Base-by-base conservation (phyloP, 2,888 invertebrate genomes). In the Andrena chrysosceles region DNA sequence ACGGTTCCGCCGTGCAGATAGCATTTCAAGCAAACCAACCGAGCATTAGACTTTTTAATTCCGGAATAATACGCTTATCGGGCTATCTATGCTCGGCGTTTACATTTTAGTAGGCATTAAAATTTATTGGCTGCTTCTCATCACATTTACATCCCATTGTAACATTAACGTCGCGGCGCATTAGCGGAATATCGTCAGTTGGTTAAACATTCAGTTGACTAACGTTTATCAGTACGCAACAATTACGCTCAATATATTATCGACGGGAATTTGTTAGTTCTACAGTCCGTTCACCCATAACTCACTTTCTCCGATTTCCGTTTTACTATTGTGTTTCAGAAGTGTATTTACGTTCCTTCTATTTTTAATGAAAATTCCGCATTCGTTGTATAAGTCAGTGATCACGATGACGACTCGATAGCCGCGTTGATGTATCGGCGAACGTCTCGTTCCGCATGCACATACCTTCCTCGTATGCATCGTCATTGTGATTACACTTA, bases 401-500 rank as follows among this genome's bases (percentile, higher is more conserved):
- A 56, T 52, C 64, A 26, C 52, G 13, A 0, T 23, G 8, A 26
- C 4, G 6, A 4, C 13, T 10, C 20, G 35, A 56, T 67, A 59
- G 6, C 5, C 3, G 54, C 73, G 23, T 64, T 20, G 16, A 20
- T 26, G 10, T 16, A 29, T 52, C n/a, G 56, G 31, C 13, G 42
- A 54, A 10, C 1, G 26, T 48, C 20, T 60, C 23, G n/a, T 60
- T 64, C 42, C 8, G 16, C 6, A 23, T 60, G n/a, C 23, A 72
- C 76, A 8, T 8, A 10, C 26, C 1, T 16, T 54, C 42, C 42
- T 42, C 42, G 42, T 23, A 10, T 59, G 23, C 67, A 35, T 29
- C 35, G 48, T 59, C 48, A 59, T 77, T 60, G 26, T 72, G 42
- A 42, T 59, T 59, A 26, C 31, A 33, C 54, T 67, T 35, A 54